Conservation (phyloP, 2,113 vertebrate genomes). For the Pomatostomus ruficeps region DNA sequence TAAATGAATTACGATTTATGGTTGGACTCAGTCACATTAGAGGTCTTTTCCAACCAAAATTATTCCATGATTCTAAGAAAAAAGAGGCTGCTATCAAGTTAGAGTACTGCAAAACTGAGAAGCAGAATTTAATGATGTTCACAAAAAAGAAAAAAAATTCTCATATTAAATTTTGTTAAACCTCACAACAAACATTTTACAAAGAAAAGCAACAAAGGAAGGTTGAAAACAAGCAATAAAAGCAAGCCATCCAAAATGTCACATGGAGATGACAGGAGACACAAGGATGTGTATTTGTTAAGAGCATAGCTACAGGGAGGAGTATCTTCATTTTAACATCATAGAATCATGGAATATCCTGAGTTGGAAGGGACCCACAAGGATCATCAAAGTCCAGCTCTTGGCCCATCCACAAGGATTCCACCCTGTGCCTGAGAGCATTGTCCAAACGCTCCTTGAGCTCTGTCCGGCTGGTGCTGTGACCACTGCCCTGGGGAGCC, state of each 20-base stretch:
- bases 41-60: not conserved
- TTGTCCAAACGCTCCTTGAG: not conserved
- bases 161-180: not conserved
- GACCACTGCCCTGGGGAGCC: not conserved
- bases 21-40: not conserved
- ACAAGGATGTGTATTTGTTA: not conserved
- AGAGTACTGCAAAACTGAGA: not conserved
- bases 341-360: not conserved
- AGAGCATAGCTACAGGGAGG: not conserved
- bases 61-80: not conserved
- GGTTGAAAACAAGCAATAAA: not conserved
- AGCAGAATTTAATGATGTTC: not conserved
- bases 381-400: not conserved
- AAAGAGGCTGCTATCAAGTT: not conserved
- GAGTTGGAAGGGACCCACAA: not conserved
- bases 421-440: accelerated
- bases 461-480: not conserved
- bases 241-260: not conserved
- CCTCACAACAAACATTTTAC: not conserved
- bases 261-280: not conserved
- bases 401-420: not conserved
- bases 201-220: not conserved
- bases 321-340: not conserved
- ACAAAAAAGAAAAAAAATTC: not conserved
- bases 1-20: not conserved